Evolutionary conservation across 2,113 vertebrate species (phyloP).

Genomic region (Meriones unguiculatus): DNA sequence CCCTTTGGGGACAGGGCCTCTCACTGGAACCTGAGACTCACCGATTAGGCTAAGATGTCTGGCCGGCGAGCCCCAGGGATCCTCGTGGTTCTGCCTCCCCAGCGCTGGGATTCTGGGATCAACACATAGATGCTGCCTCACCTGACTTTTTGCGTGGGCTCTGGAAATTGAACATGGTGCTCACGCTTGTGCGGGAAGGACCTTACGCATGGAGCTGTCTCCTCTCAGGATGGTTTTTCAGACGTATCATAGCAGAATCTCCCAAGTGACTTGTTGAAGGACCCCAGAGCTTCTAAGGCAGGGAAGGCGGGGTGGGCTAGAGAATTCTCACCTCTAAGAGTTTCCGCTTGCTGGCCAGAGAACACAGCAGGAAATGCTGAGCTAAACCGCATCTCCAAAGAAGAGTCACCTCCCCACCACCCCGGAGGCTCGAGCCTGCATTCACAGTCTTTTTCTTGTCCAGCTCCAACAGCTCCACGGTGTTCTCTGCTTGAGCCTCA

Average conservation of each 20-base stretch:
- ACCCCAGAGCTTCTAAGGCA: neutral
- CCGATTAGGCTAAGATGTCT: neutral
- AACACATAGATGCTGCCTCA: neutral
- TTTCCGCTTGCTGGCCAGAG: neutral
- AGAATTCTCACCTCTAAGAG: neutral
- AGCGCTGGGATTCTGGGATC: neutral
- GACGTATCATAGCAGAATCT: neutral
- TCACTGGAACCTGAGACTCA: neutral
- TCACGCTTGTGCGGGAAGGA: neutral
- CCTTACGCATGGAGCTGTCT: neutral
- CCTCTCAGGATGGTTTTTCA: neutral
- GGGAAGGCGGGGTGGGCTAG: neutral
- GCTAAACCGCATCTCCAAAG: neutral
- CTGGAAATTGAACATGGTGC: neutral
- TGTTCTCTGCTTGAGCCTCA: neutral
- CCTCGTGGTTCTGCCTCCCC: neutral
- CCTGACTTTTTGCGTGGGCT: neutral
- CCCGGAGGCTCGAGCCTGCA: neutral
- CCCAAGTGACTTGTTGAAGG: neutral
- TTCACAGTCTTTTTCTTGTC: neutral
- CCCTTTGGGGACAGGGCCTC: neutral
- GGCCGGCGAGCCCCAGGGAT: neutral
- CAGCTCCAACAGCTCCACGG: neutral
- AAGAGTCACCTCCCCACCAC: neutral
- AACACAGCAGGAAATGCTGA: neutral